Conservation (phyloP, 2,888 invertebrate species). For the Andrena fulva region DNA sequence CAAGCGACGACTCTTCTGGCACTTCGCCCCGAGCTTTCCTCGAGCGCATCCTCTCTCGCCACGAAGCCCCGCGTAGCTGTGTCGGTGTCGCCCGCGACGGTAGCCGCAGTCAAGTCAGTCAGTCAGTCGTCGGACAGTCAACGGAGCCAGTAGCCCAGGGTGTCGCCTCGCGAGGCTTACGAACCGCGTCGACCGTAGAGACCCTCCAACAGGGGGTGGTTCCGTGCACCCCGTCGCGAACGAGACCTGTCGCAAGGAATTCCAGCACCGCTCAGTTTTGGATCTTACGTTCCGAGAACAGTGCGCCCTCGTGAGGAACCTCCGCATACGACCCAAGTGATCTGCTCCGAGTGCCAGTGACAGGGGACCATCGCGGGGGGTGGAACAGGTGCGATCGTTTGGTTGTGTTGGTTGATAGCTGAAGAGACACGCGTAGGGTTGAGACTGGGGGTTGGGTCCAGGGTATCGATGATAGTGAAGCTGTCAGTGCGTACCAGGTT, state of each 20-base stretch:
- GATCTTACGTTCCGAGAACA: not conserved
- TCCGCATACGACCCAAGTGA: not conserved
- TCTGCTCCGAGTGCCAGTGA: constrained; percentile 12
- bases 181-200: not conserved
- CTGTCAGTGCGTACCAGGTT: not conserved
- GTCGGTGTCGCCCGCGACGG: constrained; percentile 66
- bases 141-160: not conserved
- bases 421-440: not conserved
- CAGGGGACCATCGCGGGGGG: not conserved
- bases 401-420: not conserved
- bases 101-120: constrained; percentile 35
- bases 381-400: not conserved
- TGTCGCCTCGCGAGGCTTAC: not conserved
- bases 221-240: not conserved
- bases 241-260: not conserved
- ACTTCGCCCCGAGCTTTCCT: constrained; percentile 82
- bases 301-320: not conserved
- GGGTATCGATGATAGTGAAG: not conserved
- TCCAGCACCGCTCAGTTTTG: not conserved
- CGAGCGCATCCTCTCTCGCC: constrained; percentile 69
- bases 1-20: constrained; percentile 81
- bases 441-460: not conserved
- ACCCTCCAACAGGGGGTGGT: not conserved
- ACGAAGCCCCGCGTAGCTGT: constrained; percentile 46
- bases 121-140: constrained; percentile 1